Conservation (phyloP, 2,113 vertebrate species). For the Spea multiplicata region DNA sequence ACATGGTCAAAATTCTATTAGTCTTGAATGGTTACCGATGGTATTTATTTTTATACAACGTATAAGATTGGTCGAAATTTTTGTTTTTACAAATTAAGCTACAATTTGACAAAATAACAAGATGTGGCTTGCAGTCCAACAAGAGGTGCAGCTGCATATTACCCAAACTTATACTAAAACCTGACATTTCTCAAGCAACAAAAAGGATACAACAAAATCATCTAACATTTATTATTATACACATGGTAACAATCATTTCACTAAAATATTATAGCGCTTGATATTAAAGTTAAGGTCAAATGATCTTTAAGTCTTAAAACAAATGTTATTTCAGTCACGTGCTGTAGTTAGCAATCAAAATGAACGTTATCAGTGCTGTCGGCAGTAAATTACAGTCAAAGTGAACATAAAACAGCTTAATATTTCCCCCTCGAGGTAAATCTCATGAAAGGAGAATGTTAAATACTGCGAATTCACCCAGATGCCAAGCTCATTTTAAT, state of each 20-base stretch:
- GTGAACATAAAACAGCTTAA: not conserved
- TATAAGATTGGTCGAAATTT: no score
- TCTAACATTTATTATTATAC: not conserved
- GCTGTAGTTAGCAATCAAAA: not conserved
- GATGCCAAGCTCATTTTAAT: not conserved
- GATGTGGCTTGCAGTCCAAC: no score
- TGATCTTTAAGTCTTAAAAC: not conserved
- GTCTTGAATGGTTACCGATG: no score
- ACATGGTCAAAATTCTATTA: no score
- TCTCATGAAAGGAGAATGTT: not conserved
- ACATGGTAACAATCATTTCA: not conserved
- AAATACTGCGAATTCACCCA: not conserved
- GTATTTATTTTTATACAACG: no score
- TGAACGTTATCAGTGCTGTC: not conserved
- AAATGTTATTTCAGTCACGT: conserved; percentile 1
- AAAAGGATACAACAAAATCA: not conserved
- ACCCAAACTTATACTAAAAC: not conserved
- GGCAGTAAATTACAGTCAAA: not conserved
- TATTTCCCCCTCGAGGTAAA: not conserved
- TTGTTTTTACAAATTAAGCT: no score
- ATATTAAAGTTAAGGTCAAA: conserved; percentile 1
- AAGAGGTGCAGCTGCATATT: not conserved
- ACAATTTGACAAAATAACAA: no score
- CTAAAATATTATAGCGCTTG: not conserved
- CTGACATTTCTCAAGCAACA: not conserved